Base-by-base conservation (phyloP, 2,113 vertebrate species). In the Corythaeola cristata region DNA sequence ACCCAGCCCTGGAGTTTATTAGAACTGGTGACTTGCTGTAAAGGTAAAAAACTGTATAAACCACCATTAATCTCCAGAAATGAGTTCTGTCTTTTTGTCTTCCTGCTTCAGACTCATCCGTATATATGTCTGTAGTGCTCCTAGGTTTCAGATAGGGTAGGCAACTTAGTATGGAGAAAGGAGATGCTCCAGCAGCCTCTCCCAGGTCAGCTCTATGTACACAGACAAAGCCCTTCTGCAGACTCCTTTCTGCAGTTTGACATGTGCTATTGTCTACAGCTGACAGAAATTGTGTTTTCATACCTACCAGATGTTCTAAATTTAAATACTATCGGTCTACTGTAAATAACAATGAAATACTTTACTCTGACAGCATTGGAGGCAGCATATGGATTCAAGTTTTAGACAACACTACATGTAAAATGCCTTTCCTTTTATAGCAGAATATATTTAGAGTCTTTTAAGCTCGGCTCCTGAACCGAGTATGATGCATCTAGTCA, bases 401-500 rank as follows among this genome's bases (percentile, higher is more conserved):
- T 98, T 91, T 93, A 97, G 97, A 63, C 90, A 89, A 68, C 84
- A 28, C 85, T 85, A 5, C 30, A 35, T 69, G 97, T 96, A 93
- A 96, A 95, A 97, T 90, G 91, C 37, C 82, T 97, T 97, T 97
- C 95, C 83, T 96, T 98, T 97, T 89, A 94, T 79, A 97, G 92
- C 94, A 60, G 89, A 74, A 62, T 97, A 97, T 97, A 98, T 97
- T 96, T 97, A 97, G 97, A 88, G 75, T 69, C 95, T 97, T 84
- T 73, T 3, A 92, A 94, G 89, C 95, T 85, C 77, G 74, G 95
- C 95, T 96, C 94, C 67, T 56, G 88, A 63, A 82, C 88, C 6
- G 90, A 96, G 93, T 49, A 94, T 55, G 97, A 97, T 97, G 96
- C 96, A 86, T 93, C 18, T 80, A 89, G 91, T 93, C 95, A 96